phyloP scores from a whole-genome alignment of 2,113 vertebrate genomes.

The Theropithecus gelada region DNA sequence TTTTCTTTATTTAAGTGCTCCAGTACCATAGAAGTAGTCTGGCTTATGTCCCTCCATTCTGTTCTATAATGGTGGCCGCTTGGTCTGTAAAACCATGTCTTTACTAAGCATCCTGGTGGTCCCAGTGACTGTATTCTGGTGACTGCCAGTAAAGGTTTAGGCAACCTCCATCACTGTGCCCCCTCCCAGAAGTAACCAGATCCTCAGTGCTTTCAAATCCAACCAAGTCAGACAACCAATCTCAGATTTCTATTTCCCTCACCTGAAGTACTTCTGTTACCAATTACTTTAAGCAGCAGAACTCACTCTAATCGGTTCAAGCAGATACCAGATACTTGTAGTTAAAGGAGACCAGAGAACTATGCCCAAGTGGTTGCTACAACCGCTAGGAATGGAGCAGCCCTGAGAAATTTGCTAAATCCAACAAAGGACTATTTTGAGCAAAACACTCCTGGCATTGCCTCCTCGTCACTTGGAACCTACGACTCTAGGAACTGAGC shows the following conservation, averaged over 20 bases:
- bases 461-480: not conserved
- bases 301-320: not conserved
- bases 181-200: not conserved
- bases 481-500: not conserved
- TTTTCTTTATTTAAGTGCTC: not conserved
- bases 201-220: not conserved
- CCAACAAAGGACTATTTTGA: not conserved
- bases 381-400: not conserved
- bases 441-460: not conserved
- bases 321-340: not conserved
- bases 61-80: not conserved
- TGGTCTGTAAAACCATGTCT: not conserved
- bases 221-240: not conserved
- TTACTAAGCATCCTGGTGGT: not conserved
- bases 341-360: not conserved
- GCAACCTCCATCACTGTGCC: not conserved
- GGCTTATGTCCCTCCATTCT: not conserved
- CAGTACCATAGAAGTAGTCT: not conserved
- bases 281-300: not conserved
- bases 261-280: not conserved
- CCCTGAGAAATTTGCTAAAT: not conserved
- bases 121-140: no score
- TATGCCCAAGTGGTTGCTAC: not conserved
- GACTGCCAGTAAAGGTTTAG: not conserved
- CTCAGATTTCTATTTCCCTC: not conserved